Evolutionary conservation across 2,888 invertebrate species (phyloP).

Genomic region (Cheilosia vernalis): DNA sequence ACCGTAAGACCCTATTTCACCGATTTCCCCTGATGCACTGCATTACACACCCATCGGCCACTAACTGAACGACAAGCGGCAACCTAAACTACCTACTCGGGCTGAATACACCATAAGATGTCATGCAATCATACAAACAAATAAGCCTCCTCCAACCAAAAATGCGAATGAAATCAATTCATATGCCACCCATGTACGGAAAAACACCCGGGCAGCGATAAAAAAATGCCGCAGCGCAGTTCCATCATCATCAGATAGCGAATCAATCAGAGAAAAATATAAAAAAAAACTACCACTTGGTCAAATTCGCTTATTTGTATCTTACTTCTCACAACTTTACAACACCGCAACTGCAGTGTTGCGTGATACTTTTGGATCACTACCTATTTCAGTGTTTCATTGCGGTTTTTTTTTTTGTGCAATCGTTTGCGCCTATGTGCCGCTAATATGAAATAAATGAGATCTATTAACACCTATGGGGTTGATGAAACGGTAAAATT

Average conservation of each 20-base stretch:
- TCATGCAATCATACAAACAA: slow-evolving; percentile 28
- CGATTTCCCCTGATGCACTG: neutral
- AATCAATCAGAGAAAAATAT: neutral
- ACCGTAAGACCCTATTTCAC: slow-evolving; percentile 5
- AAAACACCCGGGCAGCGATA: slow-evolving; percentile 48
- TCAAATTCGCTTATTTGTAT: slow-evolving; percentile 18
- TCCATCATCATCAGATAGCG: slow-evolving; percentile 8
- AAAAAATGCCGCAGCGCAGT: slow-evolving; percentile 19
- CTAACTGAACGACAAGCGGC: neutral
- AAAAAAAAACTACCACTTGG: neutral
- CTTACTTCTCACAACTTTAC: slow-evolving; percentile 18
- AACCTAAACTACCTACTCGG: slow-evolving; percentile 36
- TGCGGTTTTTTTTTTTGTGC: slow-evolving; percentile 34
- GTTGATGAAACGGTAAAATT: slow-evolving; percentile 45
- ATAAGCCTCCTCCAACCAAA: slow-evolving; percentile 32
- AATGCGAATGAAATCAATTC: slow-evolving; percentile 38
- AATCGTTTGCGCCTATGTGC: neutral
- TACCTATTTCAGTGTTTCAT: slow-evolving; percentile 40
- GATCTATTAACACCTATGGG: slow-evolving; percentile 29
- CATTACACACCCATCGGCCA: neutral
- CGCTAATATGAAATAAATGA: slow-evolving; percentile 48
- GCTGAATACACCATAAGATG: slow-evolving; percentile 37
- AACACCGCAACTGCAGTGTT: slow-evolving; percentile 40
- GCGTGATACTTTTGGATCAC: slow-evolving; percentile 40
- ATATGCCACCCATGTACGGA: slow-evolving; percentile 48